Base-by-base conservation (phyloP, 2,797 vertebrate genomes). In the Thunnus albacares region DNA sequence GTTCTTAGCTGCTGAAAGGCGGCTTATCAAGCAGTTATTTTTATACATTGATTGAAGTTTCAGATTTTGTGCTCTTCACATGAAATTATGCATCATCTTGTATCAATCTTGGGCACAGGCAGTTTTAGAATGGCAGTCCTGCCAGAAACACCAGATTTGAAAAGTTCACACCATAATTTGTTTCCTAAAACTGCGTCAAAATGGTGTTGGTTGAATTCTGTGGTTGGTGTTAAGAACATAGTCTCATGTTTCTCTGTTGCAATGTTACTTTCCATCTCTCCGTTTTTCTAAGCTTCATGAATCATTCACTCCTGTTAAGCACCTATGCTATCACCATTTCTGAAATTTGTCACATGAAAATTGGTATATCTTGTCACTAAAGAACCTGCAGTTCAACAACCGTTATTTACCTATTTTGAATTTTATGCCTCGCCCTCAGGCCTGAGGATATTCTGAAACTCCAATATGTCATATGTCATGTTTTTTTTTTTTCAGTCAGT, bases 331-430 rank as follows among this genome's bases (percentile, higher is more conserved):
- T 55, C 38, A 20, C 35, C 14, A 18, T 55, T 26, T 35, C 47
- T 20, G 10, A 56, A 61, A 67, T 35, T 66, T 47, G 45, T 47
- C 45, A 47, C 45, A 47, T 47, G 45, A 47, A 18, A 1, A 18
- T 47, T 47, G 18, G 45, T 17, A 47, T 47, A 17, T 17, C 45
- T 47, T 18, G 45, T 47, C 17, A 47, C 14, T 47, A 17, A 47
- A 15, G 45, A 47, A 47, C 6, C 17, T 47, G 14, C 5, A 61
- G 33, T 24, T 24, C 51, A 69, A 24, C 41, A 14, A 52, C 12
- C 33, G 53, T 59, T 22, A 76, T 35, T 67, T 52, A 26, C 24
- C 9, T 73, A 17, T 33, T 75, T 13, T 11, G 17, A 62, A 63
- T 1, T 6, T 17, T n/a, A n/a, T 4, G 33, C 66, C 53, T 69